Evolutionary conservation across 2,888 invertebrate species (phyloP).

Genomic region (Melanargia galathea): DNA sequence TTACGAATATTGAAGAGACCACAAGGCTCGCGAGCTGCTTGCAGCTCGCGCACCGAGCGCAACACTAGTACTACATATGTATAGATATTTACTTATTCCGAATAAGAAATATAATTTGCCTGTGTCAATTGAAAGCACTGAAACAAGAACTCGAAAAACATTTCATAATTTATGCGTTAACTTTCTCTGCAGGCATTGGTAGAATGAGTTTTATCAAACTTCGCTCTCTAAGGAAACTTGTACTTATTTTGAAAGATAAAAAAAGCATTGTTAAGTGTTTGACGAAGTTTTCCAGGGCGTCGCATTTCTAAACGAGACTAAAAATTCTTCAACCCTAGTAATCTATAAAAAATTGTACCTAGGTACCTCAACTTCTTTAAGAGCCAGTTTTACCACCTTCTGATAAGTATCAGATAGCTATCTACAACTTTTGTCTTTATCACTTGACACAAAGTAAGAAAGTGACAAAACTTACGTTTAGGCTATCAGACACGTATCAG

Average conservation of each 20-base stretch:
- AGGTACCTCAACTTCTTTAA: neutral
- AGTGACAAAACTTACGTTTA: no score
- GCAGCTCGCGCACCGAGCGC: no score
- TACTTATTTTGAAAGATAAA: constrained; percentile 10
- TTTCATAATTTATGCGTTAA: constrained; percentile 17
- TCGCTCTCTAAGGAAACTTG: constrained; percentile 5
- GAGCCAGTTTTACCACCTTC: no score
- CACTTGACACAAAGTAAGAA: no score
- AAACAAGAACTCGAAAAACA: constrained; percentile 2
- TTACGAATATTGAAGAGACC: no score
- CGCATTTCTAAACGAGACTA: neutral
- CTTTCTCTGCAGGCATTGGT: constrained; percentile 12
- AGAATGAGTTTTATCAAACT: constrained; percentile 16
- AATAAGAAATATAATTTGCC: no score
- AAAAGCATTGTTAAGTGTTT: constrained; percentile 15
- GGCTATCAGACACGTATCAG: no score
- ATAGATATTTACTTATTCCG: no score
- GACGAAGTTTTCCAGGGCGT: constrained; percentile 14
- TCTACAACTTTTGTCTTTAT: no score
- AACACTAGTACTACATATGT: no score
- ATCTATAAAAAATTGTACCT: constrained; percentile 1
- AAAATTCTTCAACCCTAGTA: constrained; percentile 4
- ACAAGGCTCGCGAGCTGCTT: no score
- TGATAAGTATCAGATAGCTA: no score
- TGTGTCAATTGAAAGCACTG: neutral